Conservation (phyloP, 2,888 invertebrate species). For the Ichneumon xanthorius region DNA sequence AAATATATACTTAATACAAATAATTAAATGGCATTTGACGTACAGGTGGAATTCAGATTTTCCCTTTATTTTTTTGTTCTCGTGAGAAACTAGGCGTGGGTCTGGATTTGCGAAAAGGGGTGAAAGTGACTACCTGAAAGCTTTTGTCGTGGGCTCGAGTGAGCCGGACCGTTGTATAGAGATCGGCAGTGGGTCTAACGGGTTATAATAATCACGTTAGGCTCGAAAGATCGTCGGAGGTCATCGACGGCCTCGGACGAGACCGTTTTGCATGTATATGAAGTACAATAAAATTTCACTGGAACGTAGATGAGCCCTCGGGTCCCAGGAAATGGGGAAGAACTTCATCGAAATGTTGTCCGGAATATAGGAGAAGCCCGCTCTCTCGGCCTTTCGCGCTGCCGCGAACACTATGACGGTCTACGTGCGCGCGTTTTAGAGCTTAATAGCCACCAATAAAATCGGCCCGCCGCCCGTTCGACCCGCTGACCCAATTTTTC, state of each 20-base stretch:
- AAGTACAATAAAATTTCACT: conserved; percentile 60
- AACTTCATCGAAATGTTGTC: conserved; percentile 41
- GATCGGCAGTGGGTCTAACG: conserved; percentile 52
- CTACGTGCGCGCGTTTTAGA: conserved; percentile 70
- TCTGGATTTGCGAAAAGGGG: conserved; percentile 59
- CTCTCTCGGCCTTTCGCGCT: conserved; percentile 26
- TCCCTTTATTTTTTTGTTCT: not conserved
- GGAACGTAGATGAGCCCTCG: conserved; percentile 42
- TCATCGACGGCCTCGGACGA: conserved; percentile 23
- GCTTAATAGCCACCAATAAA: conserved; percentile 75
- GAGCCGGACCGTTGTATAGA: conserved; percentile 35
- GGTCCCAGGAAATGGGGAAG: conserved; percentile 16
- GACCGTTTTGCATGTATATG: conserved; percentile 59
- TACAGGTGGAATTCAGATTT: not conserved
- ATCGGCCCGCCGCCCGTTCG: conserved; percentile 32
- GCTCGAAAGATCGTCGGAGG: conserved; percentile 50
- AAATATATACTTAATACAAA: no score
- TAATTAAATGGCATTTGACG: no score
- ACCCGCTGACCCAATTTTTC: conserved; percentile 77
- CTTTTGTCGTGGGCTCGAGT: conserved; percentile 56
- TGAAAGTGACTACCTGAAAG: conserved; percentile 60
- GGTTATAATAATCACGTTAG: conserved; percentile 60
- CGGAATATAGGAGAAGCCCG: conserved; percentile 5
- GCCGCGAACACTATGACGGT: conserved; percentile 45
- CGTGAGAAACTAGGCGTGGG: conserved; percentile 12